Evolutionary conservation across 2,113 vertebrate species (phyloP), one percentile per base, ranked within the genome.

Genomic region (Antidorcas marsupialis): DNA sequence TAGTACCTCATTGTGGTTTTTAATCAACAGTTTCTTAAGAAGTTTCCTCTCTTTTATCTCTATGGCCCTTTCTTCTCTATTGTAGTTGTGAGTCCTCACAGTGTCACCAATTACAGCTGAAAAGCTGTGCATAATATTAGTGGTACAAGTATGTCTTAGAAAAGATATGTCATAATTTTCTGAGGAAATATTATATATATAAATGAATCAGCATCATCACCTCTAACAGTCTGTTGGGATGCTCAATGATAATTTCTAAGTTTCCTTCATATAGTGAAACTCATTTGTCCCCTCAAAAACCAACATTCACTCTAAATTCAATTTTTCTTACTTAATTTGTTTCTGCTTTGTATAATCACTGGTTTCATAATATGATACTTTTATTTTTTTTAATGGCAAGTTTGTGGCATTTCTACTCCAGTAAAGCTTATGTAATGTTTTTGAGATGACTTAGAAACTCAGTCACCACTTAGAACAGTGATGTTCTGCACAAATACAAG

Each of bases 261-360:
- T 91, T 97, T 92, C 85, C 50, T 91, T 92, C 27, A 59, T 71
- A 45, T 45, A 57, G 59, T 93, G 55, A 93, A 97, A 91, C 36
- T 97, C 43, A 86, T 94, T 91, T 74, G 1, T 93, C 4, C 57
- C 43, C 23, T 93, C 11, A 71, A 94, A 16, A 97, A 25, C n/a
- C 3, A 95, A 39, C 16, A 87, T 97, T 86, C 50, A 91, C 11
- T 79, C 33, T 47, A 90, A 93, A 88, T 94, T 85, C 84, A 91
- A 25, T 15, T 67, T 89, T 95, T 89, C 52, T 11, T 84, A 82
- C n/a, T 95, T 92, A 84, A 90, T 96, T 95, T 97, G 33, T 92
- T 96, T 87, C 50, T 97, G 3, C 76, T 89, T 83, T 95, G 45
- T 91, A 28, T 89, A 96, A 90, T 93, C 45, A 76, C 28, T 78